phyloP scores from a whole-genome alignment of 1,140 invertebrate genomes.

The Eupristina koningsbergeri region DNA sequence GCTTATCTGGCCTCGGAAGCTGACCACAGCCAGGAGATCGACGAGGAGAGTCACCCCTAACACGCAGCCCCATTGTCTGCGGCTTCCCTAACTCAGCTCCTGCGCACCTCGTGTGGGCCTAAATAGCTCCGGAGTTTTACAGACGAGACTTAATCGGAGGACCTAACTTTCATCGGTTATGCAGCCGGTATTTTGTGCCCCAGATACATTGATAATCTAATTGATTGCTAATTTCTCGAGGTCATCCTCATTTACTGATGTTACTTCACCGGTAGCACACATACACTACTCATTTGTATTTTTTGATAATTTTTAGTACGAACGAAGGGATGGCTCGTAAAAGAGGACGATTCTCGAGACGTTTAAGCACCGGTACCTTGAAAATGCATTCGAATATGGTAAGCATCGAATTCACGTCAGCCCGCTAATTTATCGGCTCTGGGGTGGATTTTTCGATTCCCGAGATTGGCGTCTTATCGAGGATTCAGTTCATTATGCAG shows the following conservation, averaged over 20 bases:
- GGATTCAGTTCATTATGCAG: neutral
- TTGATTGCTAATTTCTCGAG: too few species aligned
- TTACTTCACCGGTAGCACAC: too few species aligned
- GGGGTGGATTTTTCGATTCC: neutral
- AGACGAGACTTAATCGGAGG: neutral
- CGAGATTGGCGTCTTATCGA: neutral
- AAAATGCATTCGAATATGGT: too few species aligned
- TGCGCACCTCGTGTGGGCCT: neutral
- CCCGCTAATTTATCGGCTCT: too few species aligned
- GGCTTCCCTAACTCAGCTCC: neutral
- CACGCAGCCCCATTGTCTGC: neutral
- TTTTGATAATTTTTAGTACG: too few species aligned
- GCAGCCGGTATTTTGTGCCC: neutral
- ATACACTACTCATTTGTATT: too few species aligned
- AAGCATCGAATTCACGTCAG: too few species aligned
- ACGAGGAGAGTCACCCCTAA: neutral
- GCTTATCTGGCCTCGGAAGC: conserved; percentile 29
- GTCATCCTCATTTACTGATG: too few species aligned
- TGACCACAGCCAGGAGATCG: conserved; percentile 26
- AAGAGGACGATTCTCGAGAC: conserved; percentile 55
- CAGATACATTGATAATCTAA: too few species aligned
- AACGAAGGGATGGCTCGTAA: conserved; percentile 46
- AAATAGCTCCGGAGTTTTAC: conserved; percentile 13
- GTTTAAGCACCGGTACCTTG: conserved; percentile 9
- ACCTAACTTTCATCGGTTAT: neutral